Percentiles rank a stretch among this genome's conserved stretches.
These are phyloP conservation scores for Crematogaster levior DNA, from an alignment of 2,888 invertebrate genomes.

Conservation along the genomic window DNA sequence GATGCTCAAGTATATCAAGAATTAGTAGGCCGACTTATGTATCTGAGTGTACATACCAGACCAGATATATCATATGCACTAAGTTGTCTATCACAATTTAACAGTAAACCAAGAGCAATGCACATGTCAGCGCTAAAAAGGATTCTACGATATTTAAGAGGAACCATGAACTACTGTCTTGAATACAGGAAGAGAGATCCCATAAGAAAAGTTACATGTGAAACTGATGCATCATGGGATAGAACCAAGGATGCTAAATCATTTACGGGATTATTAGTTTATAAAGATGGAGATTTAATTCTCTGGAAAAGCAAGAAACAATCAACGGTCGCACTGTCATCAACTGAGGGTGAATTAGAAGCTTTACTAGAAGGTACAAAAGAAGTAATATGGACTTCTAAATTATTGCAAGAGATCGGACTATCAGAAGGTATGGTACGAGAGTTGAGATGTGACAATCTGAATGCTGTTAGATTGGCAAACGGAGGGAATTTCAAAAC, in stretches of 20 bases:
- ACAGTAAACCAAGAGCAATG: neutral
- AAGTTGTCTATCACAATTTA: conserved; percentile 41
- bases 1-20: no score
- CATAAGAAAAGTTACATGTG: neutral
- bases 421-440: neutral
- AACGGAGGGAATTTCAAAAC: conserved; percentile 35
- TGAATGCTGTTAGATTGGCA: conserved; percentile 30
- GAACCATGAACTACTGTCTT: neutral
- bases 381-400: neutral
- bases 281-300: conserved; percentile 5
- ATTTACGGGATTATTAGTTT: conserved; percentile 2
- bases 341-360: conserved; percentile 44
- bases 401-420: conserved; percentile 9
- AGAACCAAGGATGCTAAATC: conserved; percentile 11
- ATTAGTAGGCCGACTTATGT: neutral
- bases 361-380: conserved; percentile 24
- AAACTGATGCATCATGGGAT: conserved; percentile 31
- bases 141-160: conserved; percentile 13
- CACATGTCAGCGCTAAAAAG: conserved; percentile 13
- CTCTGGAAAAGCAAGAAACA: conserved; percentile 45
- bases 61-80: conserved; percentile 21
- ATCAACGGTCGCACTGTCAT: conserved; percentile 30
- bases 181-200: conserved; percentile 1
- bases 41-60: conserved; percentile 15
- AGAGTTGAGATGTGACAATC: conserved; percentile 30